A percentile compares a stretch with the other conserved stretches of the same genome.
These are phyloP conservation scores for Tricholaema leucomelas DNA, from an alignment of 2,113 vertebrate genomes.

Conservation along the genomic window DNA sequence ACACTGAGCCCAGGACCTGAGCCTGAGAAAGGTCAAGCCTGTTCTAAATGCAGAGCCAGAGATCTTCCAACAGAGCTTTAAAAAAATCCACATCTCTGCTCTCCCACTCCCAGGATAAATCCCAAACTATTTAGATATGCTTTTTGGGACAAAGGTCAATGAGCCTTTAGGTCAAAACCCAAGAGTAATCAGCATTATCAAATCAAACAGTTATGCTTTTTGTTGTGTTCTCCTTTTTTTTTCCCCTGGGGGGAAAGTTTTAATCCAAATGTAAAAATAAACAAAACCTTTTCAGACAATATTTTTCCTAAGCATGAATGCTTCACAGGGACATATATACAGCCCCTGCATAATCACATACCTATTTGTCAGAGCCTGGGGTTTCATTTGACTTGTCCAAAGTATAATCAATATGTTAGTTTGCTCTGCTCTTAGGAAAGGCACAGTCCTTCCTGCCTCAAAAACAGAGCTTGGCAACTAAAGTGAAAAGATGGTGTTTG, in stretches of 20 bases:
- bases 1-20: constrained; percentile 33
- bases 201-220: constrained; percentile 2
- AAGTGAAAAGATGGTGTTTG: neutral
- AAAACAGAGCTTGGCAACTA: neutral
- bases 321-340: neutral
- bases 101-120: constrained; percentile 38
- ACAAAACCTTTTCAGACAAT: neutral
- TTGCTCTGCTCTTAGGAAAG: rapidly evolving
- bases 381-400: neutral
- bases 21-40: constrained; percentile 77
- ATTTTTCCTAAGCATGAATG: neutral
- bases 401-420: neutral
- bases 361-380: neutral
- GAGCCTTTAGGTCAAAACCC: neutral
- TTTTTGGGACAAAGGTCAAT: constrained; percentile 56
- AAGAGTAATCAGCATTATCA: neutral
- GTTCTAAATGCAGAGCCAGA: constrained; percentile 70
- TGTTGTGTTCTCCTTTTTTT: neutral
- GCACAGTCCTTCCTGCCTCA: neutral
- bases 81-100: constrained; percentile 40
- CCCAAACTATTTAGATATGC: constrained; percentile 51
- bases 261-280: neutral
- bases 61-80: constrained; percentile 20
- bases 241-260: neutral
- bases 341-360: neutral